Evolutionary conservation across 2,113 vertebrate species (phyloP), one percentile per base, ranked within the genome.

Genomic region (Apteryx owenii): DNA sequence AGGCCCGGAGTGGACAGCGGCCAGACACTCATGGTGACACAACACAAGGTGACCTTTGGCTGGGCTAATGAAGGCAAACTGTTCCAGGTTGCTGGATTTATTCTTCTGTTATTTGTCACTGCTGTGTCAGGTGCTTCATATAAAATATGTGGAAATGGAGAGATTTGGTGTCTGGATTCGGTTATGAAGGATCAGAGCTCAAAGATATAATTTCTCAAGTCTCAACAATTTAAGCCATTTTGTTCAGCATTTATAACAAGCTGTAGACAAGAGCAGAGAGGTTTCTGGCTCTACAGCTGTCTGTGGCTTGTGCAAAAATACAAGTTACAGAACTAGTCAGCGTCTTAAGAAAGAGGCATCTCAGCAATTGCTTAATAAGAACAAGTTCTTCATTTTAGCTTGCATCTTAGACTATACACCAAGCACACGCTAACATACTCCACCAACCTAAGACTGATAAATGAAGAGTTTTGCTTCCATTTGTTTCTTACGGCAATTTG

Each of bases 121-220:
- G 92, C 84, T 94, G 73, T 71, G 87, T 96, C 95, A 97, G 95
- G 91, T 78, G 62, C 92, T 89, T 80, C 75, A 18, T 72, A 48
- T 60, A 58, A 96, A 93, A 89, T 75, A 78, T 2, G 36, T 92
- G 87, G 56, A 89, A 86, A 81, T 28, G 80, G 94, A 94, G 84
- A 81, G 82, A 58, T 20, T 26, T 68, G 12, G 20, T 53, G 28
- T 92, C 96, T 97, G 96, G 97, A 93, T 84, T 80, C 2, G 3
- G 89, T 96, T 96, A 96, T 85, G 80, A 76, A 95, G 90, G 97
- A 96, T 95, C 97, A 94, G 93, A 96, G 94, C 95, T 97, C 96
- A 96, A 80, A 87, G 77, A 72, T 69, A 85, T 71, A 13, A 65
- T 92, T 97, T 97, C 96, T 95, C 95, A 85, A 92, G 91, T 95